Evolutionary conservation across 2,113 vertebrate genomes (phyloP), one percentile per base, ranked within the genome.

Genomic region (Bubo scandiacus): DNA sequence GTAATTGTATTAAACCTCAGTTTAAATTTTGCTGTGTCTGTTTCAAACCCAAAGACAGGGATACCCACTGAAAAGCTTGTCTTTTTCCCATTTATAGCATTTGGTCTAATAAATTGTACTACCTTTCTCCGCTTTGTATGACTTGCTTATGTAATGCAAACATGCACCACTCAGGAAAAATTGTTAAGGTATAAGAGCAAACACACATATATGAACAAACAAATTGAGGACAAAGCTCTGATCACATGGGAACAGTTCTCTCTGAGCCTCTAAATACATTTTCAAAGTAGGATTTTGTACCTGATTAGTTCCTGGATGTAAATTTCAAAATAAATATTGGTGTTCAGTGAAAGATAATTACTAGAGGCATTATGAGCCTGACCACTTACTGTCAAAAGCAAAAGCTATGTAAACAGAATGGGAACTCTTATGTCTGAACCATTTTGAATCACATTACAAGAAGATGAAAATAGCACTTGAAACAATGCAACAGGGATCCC

Each of bases 271-370:
- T 90, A 70, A 75, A 80, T 51, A 58, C 11, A 62, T 88, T 90
- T 93, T 68, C 85, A 92, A 94, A 88, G 87, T 79, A 66, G 51
- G 71, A 83, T 77, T 90, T 95, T 77, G 71, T 75, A 85, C 43
- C 58, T 86, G 88, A 81, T 91, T 81, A 80, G 81, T 80, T 95
- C 67, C 45, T 43, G 11, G 45, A 71, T 90, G 74, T 83, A 77
- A 71, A 96, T 90, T 96, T 94, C 55, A 74, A 88, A 94, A 92
- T 73, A 95, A 95, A 92, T 96, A 92, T 63, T 94, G 81, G 71
- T n/a, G 51, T 61, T 96, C n/a, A 74, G 54, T 42, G 59, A 57
- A 70, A 86, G 74, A 42, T 81, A 92, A 92, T 96, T 93, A 83
- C 59, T 74, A 42, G 59, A 90, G 80, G 62, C 72, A 47, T 86